Conservation (phyloP, 1,140 invertebrate species). For the Drosophila melanogaster region Release_6_plus_ISO1_MT NT_037436.4:14323001-14323500, state of each 20-base stretch:
- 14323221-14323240: constrained; percentile 61
- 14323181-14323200: constrained; percentile 29
- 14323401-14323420: not conserved
- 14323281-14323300: constrained; percentile 11
- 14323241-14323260: constrained; percentile 64
- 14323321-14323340: no score
- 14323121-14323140: constrained; percentile 39
- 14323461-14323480: not conserved
- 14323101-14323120: constrained; percentile 30
- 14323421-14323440: no score
- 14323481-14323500: not conserved
- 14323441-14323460: not conserved
- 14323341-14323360: no score
- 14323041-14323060: constrained; percentile 82
- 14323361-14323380: no score
- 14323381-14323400: not conserved
- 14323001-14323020: constrained; percentile 40
- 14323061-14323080: constrained; percentile 73
- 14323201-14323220: constrained; percentile 72
- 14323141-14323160: constrained; percentile 56
- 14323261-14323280: constrained; percentile 36
- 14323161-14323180: constrained; percentile 72
- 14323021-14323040: constrained; percentile 79
- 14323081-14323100: constrained; percentile 28
- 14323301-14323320: constrained; percentile 7